Evolutionary conservation across 2,888 invertebrate species (phyloP), one percentile per base, ranked within the genome.

Genomic region (Noctua janthe): DNA sequence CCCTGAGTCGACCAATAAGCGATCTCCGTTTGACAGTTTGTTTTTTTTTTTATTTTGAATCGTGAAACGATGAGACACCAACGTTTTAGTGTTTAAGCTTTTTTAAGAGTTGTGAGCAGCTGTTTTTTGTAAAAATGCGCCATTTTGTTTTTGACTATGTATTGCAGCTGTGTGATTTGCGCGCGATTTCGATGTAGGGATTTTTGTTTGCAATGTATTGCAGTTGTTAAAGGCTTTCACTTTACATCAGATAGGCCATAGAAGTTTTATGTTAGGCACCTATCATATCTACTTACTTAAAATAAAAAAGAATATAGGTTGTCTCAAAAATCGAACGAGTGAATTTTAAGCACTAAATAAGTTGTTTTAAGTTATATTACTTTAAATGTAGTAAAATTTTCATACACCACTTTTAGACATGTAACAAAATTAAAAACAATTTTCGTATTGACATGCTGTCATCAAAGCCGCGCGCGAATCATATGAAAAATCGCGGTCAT

Each of bases 21-120:
- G 85, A 84, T 86, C 88, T 88, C 87, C 84, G 85, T 87, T 80
- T 85, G 89, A 90, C 88, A 85, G 81, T 90, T 91, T 87, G 83
- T 8, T 83, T 79, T 77, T 71, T 71, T 84, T 87, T 87, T 39
- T 39, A 39, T 39, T 88, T 84, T 78, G 64, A 82, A 92, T 94
- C 94, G 94, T 94, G 47, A 88, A 92, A 94, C 94, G 94, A 94
- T 93, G 84, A 85, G 89, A 93, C 93, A 93, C 93, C 93, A 93
- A 90, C 89, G 85, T 90, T 90, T 87, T 91, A 91, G 88, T 78
- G 43, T 56, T 92, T 92, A 91, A 91, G 92, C 91, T 92, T 92
- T 86, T 90, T 91, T 88, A 91, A 92, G 92, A 91, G 91, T 92
- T 93, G 93, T 93, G 92, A 92, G 47, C 74, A 87, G 88, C 89